Evolutionary conservation across 2,113 vertebrate species (phyloP), one percentile per base, ranked within the genome.

Genomic region (Pipa parva): DNA sequence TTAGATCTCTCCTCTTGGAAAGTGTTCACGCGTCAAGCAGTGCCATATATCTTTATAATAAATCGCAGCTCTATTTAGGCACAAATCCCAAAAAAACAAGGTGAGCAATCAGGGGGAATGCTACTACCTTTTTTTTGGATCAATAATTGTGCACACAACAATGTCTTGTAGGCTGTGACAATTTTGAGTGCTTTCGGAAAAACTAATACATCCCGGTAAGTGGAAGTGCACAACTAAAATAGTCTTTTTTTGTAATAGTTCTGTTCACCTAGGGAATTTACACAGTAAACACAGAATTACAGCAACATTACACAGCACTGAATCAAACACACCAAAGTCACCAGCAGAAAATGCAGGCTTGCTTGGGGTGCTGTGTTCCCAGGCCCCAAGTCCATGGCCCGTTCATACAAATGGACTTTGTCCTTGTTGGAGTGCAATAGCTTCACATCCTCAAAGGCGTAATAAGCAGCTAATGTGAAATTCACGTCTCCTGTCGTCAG

Each of bases 391-490:
- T 88, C 83, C 60, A 74, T 80, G 73, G 91, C 86, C 82, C 89
- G 87, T 73, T 92, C 92, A 49, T 88, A 98, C 64, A 99, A 84
- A 74, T 99, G 95, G 74, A 95, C 82, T 56, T 88, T 90, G 60
- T 94, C 88, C 59, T 95, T 96, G 82, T 98, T 88, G 31, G 95
- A 95, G 80, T 95, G 95, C 59, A 99, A 92, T 90, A 87, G 86
- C 82, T 95, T 97, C 63, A 95, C 94, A 0, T 99, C 96, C 85
- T 99, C 94, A 56, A 99, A 86, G 57, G 96, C 96, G 0, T 96
- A 97, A 78, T 94, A 98, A 77, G 96, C 96, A n/a, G 95, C 96
- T 83, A 97, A 87, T 20, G 94, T 97, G 84, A 99, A 99, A 88
- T 97, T 96, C 76, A 96, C 87, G 0, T 99, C 95, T 0, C 96